Evolutionary conservation across 2,888 invertebrate species (phyloP).

Genomic region (Epinotia ramella): DNA sequence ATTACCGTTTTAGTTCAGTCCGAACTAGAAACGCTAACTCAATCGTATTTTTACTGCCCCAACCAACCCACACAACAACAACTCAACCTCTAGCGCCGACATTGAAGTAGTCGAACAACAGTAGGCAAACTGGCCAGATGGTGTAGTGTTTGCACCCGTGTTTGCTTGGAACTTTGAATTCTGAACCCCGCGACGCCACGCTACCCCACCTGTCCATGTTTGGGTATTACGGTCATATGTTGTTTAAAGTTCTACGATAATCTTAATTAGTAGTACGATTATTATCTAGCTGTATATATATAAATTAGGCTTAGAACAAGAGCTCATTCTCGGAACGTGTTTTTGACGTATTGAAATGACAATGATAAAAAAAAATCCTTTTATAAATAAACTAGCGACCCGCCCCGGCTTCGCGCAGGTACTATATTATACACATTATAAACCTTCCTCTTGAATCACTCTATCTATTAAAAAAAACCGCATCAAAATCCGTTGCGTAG

Average conservation of each 20-base stretch:
- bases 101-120: conserved; percentile 55
- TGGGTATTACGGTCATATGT: conserved; percentile 51
- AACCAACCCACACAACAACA: no score
- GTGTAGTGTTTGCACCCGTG: conserved; percentile 81
- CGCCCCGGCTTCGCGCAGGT: no score
- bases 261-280: conserved; percentile 13
- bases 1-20: no score
- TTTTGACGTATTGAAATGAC: no score
- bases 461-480: no score
- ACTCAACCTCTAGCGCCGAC: conserved; percentile 48
- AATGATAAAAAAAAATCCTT: no score
- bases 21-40: neutral
- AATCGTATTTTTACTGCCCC: neutral
- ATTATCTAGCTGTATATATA: neutral
- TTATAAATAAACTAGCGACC: no score
- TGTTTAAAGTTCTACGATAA: conserved; percentile 42
- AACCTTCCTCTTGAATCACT: no score
- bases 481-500: no score
- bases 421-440: no score
- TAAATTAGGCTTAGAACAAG: no score
- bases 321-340: neutral
- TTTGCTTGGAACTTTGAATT: conserved; percentile 82
- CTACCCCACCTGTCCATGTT: conserved; percentile 76
- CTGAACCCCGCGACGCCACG: conserved; percentile 64
- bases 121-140: conserved; percentile 74